Evolutionary conservation across 2,113 vertebrate genomes (phyloP), one percentile per base, ranked within the genome.

Genomic region (Odocoileus virginianus): DNA sequence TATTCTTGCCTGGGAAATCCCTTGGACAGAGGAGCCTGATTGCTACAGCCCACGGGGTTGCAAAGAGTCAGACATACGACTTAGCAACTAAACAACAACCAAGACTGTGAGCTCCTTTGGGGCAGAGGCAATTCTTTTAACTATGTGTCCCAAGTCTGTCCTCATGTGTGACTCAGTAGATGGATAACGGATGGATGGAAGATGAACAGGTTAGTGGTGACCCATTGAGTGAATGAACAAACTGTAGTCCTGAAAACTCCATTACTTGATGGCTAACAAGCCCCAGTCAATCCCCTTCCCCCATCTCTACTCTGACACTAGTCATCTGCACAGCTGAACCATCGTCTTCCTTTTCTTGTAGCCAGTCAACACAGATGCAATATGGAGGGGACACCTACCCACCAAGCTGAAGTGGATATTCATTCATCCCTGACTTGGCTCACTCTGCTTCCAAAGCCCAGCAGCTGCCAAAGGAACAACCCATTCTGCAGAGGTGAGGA

Each of bases 401-500:
- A 0, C 14, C 40, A 6, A 5, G 10, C 17, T 28, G 19, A 54
- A n/a, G 36, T 1, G 17, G 78, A 14, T 36, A 21, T 5, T 21
- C 25, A 30, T 6, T 27, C 25, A 28, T 25, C 84, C 30, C n/a
- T 27, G 27, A 28, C 2, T 19, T 36, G 30, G 64, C 52, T 25
- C 40, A 21, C n/a, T 16, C n/a, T 5, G 71, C 8, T 21, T 76
- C 25, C 47, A 64, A 55, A 52, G 19, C n/a, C 57, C 9, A 0
- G 2, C 7, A 2, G 25, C 54, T 71, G 43, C n/a, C n/a, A 15
- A 13, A 17, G 27, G 7, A 30, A 6, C 28, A 16, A 60, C 25
- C 11, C 12, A 7, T 40, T n/a, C 25, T 6, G 4, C n/a, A 54
- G 43, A 17, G 4, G 45, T 12, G 15, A 55, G 17, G 0, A 47